These are phyloP conservation scores for Ciconia boyciana DNA, from an alignment of 2,113 vertebrate genomes.

Conservation along the genomic window DNA sequence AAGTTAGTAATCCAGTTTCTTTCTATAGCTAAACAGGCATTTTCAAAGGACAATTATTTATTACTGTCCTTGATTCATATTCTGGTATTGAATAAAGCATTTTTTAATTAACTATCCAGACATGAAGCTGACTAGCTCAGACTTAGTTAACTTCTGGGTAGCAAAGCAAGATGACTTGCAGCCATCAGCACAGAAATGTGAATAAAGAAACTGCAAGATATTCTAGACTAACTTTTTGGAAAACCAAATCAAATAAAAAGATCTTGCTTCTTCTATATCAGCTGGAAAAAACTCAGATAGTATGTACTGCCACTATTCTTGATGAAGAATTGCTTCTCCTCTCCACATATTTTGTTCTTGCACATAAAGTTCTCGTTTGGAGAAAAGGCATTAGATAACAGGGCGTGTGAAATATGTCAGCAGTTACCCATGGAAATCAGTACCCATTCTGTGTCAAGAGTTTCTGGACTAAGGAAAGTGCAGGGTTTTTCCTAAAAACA, in stretches of 20 bases:
- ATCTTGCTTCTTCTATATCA: background rate
- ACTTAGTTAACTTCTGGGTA: background rate
- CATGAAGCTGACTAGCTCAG: background rate
- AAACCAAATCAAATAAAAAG: background rate
- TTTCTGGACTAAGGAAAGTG: background rate
- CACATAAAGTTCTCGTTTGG: background rate
- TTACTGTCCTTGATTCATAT: background rate
- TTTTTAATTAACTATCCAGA: background rate
- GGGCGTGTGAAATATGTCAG: background rate
- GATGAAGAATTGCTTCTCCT: background rate
- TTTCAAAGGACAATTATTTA: background rate
- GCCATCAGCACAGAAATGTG: background rate
- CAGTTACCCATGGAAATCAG: background rate
- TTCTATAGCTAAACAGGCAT: background rate
- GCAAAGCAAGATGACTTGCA: background rate
- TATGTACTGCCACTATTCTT: background rate
- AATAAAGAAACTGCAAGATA: background rate
- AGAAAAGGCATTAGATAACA: background rate
- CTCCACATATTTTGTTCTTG: background rate
- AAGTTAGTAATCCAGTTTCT: background rate
- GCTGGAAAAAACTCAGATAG: background rate
- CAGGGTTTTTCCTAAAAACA: background rate
- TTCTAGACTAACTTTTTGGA: background rate
- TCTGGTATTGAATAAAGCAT: background rate
- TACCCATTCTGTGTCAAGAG: background rate